These are phyloP conservation scores for Phataginus tetradactyla DNA, from an alignment of 2,797 vertebrate species.

Conservation along the genomic window DNA sequence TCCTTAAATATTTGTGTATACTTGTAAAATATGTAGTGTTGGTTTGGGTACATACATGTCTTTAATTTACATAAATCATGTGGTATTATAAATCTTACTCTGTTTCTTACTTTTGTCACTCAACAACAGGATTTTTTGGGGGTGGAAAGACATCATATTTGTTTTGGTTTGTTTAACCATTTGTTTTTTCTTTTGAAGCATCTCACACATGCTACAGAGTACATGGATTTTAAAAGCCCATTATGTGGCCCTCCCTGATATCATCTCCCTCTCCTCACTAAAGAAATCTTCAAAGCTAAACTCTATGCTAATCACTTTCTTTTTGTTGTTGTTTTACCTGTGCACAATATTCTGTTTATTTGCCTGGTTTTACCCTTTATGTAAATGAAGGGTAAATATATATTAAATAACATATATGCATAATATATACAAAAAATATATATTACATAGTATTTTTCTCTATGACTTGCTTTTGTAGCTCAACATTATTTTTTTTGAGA, in stretches of 20 bases:
- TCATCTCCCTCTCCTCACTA: neutral
- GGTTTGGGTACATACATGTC: neutral
- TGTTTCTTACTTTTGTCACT: slow-evolving; percentile 22
- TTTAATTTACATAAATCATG: slow-evolving; percentile 52
- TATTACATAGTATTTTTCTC: neutral
- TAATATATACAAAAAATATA: too few relatives aligned
- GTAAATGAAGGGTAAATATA: neutral
- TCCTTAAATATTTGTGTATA: slow-evolving; percentile 30
- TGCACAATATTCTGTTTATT: neutral
- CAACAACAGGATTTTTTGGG: neutral
- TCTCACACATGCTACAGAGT: neutral
- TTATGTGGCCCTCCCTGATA: neutral
- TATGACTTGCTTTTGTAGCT: neutral
- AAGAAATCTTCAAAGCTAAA: neutral
- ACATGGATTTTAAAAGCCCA: neutral
- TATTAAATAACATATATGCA: too few relatives aligned
- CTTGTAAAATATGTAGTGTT: slow-evolving; percentile 10
- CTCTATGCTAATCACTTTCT: neutral
- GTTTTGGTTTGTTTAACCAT: slow-evolving; percentile 4
- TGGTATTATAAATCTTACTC: neutral
- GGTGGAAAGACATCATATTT: neutral
- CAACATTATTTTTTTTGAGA: neutral
- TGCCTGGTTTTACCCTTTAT: neutral
- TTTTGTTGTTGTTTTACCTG: neutral
- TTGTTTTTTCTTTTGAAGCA: neutral